Evolutionary conservation across 2,797 vertebrate genomes (phyloP).

Genomic region (Tolypeutes matacus): DNA sequence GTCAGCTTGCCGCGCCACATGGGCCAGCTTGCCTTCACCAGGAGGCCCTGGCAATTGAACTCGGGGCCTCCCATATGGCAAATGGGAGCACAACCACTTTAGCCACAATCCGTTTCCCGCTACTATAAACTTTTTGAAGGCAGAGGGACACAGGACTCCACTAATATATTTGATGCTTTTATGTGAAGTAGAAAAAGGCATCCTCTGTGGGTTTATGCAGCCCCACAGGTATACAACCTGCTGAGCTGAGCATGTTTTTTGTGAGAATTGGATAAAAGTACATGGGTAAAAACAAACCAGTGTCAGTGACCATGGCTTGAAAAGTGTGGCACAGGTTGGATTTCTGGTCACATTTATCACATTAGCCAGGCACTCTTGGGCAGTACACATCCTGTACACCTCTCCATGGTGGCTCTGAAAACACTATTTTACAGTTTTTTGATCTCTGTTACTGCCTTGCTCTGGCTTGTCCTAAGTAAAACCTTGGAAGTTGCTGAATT

Average conservation of each 20-base stretch:
- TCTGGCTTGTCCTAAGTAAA: not conserved
- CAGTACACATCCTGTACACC: not conserved
- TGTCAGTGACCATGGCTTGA: not conserved
- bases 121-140: not conserved
- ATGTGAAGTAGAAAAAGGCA: not conserved
- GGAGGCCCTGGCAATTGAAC: too few relatives aligned
- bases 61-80: too few relatives aligned
- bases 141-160: not conserved
- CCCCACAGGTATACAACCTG: too few relatives aligned
- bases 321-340: not conserved
- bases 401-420: not conserved
- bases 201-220: too few relatives aligned
- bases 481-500: not conserved
- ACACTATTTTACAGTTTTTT: not conserved
- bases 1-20: too few relatives aligned
- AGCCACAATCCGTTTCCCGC: not conserved
- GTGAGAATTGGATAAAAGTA: not conserved
- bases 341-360: not conserved
- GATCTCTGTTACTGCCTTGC: not conserved
- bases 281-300: not conserved
- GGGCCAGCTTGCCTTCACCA: too few relatives aligned
- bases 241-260: not conserved
- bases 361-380: not conserved
- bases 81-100: too few relatives aligned
- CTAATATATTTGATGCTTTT: not conserved